A percentile compares a stretch with the other conserved stretches of the same genome.
Evolutionary conservation across 2,113 vertebrate species (phyloP).

Genomic region (Petromus typicus): DNA sequence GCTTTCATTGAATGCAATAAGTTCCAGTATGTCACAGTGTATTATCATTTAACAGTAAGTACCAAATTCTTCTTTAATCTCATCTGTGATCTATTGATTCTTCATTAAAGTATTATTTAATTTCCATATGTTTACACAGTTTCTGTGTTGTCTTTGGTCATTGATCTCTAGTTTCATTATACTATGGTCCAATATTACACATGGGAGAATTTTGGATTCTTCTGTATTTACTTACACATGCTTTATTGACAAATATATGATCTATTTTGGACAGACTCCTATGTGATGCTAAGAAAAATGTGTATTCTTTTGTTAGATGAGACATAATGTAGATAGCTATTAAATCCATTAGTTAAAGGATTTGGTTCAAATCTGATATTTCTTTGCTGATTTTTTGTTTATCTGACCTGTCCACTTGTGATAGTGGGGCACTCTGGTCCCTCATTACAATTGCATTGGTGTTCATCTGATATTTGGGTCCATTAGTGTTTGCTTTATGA

Average conservation of each 20-base stretch:
- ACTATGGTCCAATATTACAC: background rate
- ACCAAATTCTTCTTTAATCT: background rate
- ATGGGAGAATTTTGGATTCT: background rate
- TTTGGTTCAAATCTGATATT: background rate
- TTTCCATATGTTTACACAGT: background rate
- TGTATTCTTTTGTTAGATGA: background rate
- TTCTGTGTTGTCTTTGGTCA: background rate
- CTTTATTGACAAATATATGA: background rate
- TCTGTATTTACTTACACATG: background rate
- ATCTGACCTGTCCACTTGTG: background rate
- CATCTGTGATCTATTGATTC: background rate
- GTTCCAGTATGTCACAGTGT: background rate
- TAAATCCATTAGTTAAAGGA: background rate
- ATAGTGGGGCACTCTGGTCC: background rate
- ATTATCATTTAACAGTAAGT: background rate
- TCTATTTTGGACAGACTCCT: background rate
- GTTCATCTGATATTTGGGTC: background rate
- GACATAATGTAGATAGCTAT: background rate
- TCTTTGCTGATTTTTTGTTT: background rate
- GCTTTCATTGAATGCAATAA: background rate
- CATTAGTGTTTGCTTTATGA: background rate
- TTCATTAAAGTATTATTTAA: background rate
- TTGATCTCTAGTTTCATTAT: background rate
- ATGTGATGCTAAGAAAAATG: background rate
- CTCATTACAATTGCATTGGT: background rate